phyloP scores from a whole-genome alignment of 2,797 vertebrate species.

The Phoxinus dragarum region DNA sequence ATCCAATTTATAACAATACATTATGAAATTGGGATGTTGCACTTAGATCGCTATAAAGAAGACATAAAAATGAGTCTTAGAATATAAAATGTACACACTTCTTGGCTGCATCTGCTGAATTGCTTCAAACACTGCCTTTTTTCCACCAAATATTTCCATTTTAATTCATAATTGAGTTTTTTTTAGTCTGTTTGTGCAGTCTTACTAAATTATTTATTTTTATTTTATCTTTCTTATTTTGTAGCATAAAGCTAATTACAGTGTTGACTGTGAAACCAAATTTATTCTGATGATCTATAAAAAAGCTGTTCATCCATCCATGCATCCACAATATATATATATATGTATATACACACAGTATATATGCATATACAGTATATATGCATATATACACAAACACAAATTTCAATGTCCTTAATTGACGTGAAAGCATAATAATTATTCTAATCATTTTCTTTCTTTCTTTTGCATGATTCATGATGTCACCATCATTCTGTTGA shows the following conservation, averaged over 20 bases:
- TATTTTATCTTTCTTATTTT: background rate
- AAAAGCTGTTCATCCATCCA: no score
- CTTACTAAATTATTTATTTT: background rate
- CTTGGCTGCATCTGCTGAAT: background rate
- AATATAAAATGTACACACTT: background rate
- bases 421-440: background rate
- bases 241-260: background rate
- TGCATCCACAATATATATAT: no score
- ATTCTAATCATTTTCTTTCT: conserved; percentile 25
- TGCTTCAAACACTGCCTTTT: background rate
- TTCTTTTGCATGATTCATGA: conserved; percentile 38
- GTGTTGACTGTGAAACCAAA: background rate
- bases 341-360: no score
- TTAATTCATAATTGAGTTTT: background rate
- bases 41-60: background rate
- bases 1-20: background rate
- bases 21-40: background rate
- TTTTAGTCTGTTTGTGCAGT: background rate
- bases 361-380: no score
- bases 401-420: background rate
- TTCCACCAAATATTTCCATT: background rate
- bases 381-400: background rate
- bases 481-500: background rate
- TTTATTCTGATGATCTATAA: background rate
- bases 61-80: background rate